Conservation (phyloP, 2,888 invertebrate species). For the Xestobium rufovillosum region DNA sequence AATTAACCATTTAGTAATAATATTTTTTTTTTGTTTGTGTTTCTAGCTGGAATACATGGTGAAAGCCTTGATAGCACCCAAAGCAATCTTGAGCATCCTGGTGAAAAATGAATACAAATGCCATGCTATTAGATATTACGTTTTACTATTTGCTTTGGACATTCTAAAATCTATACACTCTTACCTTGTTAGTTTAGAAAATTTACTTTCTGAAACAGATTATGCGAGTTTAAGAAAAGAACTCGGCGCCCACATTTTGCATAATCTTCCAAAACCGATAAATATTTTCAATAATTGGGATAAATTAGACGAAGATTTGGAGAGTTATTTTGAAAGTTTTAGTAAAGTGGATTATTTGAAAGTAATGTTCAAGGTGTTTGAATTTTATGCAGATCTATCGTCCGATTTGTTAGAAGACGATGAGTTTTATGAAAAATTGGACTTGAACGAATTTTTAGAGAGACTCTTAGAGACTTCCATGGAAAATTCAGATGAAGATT, state of each 20-base stretch:
- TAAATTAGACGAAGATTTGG: slow-evolving; percentile 21
- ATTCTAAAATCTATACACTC: slow-evolving; percentile 27
- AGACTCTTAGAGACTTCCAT: slow-evolving; percentile 29
- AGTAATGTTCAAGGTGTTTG: slow-evolving; percentile 50
- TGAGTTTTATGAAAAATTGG: slow-evolving; percentile 23
- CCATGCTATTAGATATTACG: slow-evolving; percentile 43
- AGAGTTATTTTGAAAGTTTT: slow-evolving; percentile 20
- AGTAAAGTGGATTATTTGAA: slow-evolving; percentile 27
- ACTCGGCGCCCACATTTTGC: slow-evolving; percentile 26
- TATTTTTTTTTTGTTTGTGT: too few species aligned
- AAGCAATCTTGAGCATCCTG: slow-evolving; percentile 32
- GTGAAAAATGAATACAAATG: slow-evolving; percentile 25
- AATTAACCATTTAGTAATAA: too few species aligned
- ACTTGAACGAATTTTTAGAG: slow-evolving; percentile 14
- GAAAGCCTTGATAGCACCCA: too few species aligned
- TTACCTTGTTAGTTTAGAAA: slow-evolving; percentile 21
- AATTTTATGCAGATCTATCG: slow-evolving; percentile 48
- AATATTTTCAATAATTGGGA: slow-evolving; percentile 38
- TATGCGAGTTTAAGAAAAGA: slow-evolving; percentile 21
- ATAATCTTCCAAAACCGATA: slow-evolving; percentile 37
- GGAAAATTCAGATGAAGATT: slow-evolving; percentile 29
- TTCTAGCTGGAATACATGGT: too few species aligned
- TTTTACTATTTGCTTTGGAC: slow-evolving; percentile 32
- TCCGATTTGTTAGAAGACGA: slow-evolving; percentile 45
- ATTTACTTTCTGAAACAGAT: slow-evolving; percentile 21